Conservation (phyloP, 2,113 vertebrate genomes). For the Bufo bufo region DNA sequence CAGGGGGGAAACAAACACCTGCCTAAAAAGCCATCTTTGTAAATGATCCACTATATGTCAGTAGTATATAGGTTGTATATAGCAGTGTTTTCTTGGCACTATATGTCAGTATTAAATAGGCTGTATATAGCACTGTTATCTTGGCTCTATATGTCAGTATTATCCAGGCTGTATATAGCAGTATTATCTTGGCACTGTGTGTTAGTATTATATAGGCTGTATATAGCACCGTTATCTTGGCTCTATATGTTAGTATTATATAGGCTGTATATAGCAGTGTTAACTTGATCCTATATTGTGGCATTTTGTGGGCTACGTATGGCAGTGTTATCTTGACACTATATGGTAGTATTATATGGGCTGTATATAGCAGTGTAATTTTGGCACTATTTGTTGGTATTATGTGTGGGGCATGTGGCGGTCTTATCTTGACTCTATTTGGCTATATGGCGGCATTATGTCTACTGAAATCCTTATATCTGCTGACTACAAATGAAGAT, state of each 20-base stretch:
- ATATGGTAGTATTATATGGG: not conserved
- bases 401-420: not conserved
- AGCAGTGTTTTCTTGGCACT: not conserved
- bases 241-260: not conserved
- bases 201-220: not conserved
- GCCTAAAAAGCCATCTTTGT: too few species aligned
- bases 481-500: too few species aligned
- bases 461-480: too few species aligned
- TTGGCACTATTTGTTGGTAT: not conserved
- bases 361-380: not conserved
- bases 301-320: not conserved
- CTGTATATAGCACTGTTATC: not conserved
- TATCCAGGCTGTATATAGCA: not conserved
- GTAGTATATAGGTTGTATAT: not conserved
- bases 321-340: too few species aligned
- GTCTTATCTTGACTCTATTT: not conserved
- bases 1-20: too few species aligned
- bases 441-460: too few species aligned
- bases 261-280: not conserved
- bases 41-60: not conserved
- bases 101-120: not conserved
- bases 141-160: not conserved
- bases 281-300: not conserved
- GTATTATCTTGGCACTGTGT: not conserved
- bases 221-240: not conserved